Base-by-base conservation (phyloP, 2,888 invertebrate species). In the Lissocephala sabroskyi region DNA sequence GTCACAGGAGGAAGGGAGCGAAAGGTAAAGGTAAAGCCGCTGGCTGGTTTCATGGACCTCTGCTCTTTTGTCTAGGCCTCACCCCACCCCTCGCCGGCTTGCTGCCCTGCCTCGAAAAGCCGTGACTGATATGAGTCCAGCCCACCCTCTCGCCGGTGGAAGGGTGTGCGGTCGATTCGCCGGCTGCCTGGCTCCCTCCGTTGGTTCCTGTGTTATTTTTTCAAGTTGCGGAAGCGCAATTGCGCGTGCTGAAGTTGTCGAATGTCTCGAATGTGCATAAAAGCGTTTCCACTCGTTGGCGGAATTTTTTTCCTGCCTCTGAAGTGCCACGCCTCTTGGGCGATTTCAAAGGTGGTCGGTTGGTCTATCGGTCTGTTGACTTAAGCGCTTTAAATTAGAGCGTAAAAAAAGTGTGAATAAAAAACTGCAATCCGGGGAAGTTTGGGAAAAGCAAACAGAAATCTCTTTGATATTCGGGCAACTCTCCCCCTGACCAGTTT, bases 141-240 rank as follows among this genome's bases (percentile, higher is more conserved):
- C 39, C 40, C 41, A 18, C 13, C 23, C 39, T 17, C 39, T 51
- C n/a, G n/a, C n/a, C n/a, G n/a, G n/a, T n/a, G n/a, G n/a, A n/a
- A 6, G 35, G 35, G 7, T 35, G 14, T 35, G 35, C 16, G 17
- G 7, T 16, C 35, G 3, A 23, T 23, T 35, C 35, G 35, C 10
- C 23, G 13, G 23, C 35, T 26, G 14, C n/a, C n/a, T 41, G 26
- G 14, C 26, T 36, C 14, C 30, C 30, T n/a, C 26, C 23, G 5
- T 18, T 37, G 16, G 16, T 26, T 10, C 43, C 14, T 32, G 33
- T 56, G 33, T 54, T 62, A 76, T 73, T 73, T 76, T 80, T 81
- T 80, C 79, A 81, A 80, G 80, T 81, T 81, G 81, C 80, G 80
- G 80, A 80, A 80, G 80, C n/a, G n/a, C 80, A 81, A 80, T 80